These are phyloP conservation scores for Phalera bucephala DNA, from an alignment of 2,888 invertebrate species.

Conservation along the genomic window DNA sequence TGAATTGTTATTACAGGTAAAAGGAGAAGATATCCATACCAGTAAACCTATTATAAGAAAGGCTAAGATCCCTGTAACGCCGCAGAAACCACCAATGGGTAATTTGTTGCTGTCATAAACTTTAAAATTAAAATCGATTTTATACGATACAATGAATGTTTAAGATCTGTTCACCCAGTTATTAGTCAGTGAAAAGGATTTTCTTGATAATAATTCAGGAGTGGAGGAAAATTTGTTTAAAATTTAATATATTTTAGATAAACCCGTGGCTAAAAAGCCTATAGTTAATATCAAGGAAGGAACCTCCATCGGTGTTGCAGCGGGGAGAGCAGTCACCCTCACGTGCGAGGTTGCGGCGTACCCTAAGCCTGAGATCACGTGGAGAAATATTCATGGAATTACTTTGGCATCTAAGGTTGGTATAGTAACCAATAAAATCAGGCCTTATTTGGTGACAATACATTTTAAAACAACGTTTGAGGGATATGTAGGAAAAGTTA, in stretches of 20 bases:
- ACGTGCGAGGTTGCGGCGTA: background rate
- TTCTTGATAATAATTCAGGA: too few species aligned
- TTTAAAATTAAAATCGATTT: too few species aligned
- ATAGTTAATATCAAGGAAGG: background rate
- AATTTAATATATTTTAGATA: too few species aligned
- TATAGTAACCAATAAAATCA: too few species aligned
- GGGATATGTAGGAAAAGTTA: too few species aligned
- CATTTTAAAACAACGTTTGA: background rate
- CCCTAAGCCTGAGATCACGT: background rate
- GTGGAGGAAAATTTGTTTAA: too few species aligned
- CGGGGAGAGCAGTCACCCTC: background rate
- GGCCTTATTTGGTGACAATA: too few species aligned
- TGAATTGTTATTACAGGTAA: constrained; percentile 23
- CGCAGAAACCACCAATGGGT: constrained; percentile 13
- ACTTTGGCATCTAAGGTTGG: background rate
- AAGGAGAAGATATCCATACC: constrained; percentile 12
- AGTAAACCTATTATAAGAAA: constrained; percentile 15
- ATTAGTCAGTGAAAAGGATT: too few species aligned
- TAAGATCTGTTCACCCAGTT: too few species aligned
- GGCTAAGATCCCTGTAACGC: constrained; percentile 25
- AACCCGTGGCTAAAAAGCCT: too few species aligned
- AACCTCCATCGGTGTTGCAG: background rate
- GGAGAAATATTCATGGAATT: background rate
- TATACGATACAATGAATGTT: too few species aligned
- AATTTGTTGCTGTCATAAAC: constrained; percentile 5